Evolutionary conservation across 35 echinoderm and acorn worm genomes (phyloP).

Genomic region (Acanthaster planci): DNA sequence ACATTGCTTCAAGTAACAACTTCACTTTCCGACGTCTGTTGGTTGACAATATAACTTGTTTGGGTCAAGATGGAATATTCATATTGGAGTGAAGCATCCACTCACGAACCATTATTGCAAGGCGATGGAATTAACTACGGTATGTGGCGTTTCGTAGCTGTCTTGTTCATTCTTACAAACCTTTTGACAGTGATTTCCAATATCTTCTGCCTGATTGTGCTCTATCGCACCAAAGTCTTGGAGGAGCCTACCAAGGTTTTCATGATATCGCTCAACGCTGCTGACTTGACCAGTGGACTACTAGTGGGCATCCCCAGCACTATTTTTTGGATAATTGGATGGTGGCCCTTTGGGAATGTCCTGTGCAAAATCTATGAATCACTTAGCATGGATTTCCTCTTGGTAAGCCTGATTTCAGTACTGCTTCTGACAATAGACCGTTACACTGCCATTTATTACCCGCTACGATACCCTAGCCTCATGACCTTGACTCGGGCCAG

Average conservation of each 20-base stretch:
- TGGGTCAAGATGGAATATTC: not conserved
- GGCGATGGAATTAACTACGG: no score
- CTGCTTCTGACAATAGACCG: not conserved
- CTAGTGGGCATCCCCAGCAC: not conserved
- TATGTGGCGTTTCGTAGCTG: not conserved
- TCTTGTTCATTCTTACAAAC: no score
- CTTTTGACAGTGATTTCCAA: not conserved
- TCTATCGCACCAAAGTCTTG: not conserved
- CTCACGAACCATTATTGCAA: not conserved
- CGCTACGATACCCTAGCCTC: not conserved
- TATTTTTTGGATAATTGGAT: not conserved
- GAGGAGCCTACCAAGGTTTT: not conserved
- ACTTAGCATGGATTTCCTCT: not conserved
- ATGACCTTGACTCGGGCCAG: not conserved
- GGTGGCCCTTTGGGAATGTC: not conserved
- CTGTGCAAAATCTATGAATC: not conserved
- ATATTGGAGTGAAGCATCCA: not conserved
- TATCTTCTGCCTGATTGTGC: not conserved
- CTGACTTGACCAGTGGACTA: not conserved
- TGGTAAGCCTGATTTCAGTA: not conserved
- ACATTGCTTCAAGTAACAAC: not conserved
- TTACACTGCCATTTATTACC: not conserved
- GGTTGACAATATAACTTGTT: not conserved
- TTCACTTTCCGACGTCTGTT: no score
- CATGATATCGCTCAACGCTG: not conserved